Base-by-base conservation (phyloP, 1,140 invertebrate genomes). In the Brachionus sp. region DNA sequence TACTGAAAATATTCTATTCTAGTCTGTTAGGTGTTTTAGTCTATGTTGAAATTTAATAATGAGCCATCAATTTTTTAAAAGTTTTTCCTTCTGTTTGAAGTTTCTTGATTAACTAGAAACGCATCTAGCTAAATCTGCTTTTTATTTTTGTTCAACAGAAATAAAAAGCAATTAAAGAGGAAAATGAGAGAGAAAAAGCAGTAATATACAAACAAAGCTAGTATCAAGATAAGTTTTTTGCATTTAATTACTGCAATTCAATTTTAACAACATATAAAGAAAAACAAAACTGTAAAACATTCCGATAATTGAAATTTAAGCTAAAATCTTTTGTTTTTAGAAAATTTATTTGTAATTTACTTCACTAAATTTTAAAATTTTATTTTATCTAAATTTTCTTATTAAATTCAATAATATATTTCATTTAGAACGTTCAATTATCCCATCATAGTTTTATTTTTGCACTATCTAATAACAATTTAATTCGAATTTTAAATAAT, bases 181-280 rank as follows among this genome's bases (percentile, higher is more conserved):
- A 50, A 50, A 50, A 50, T n/a, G 16, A 50, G 44, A 57, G 5
- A 57, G 19, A 2, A 57, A 16, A 57, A 57, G 16, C 50, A 57
- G 19, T 57, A 19, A 9, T 6, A 5, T 19, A 3, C 50, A 25
- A 16, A 3, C 37, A 37, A 70, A 70, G 66, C 35, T 70, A 39
- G 37, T 70, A 70, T 70, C n/a, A 70, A 70, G 66, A 70, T 70
- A 70, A 70, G 66, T 33, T 70, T 70, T 70, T 70, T 39, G 66
- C 66, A 70, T 39, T 37, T 42, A 70, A 70, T 19, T 37, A 66
- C 12, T n/a, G 9, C 64, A 37, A 70, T 4, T 68, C 23, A 37
- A 29, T 37, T 70, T 10, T 39, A 70, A 70, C 12, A 70, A 70
- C 29, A 70, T 37, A 70, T 13, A 70, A 70, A 70, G 50, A 57